Evolutionary conservation across 2,888 invertebrate species (phyloP).

Genomic region (Nasonovia ribisnigri): DNA sequence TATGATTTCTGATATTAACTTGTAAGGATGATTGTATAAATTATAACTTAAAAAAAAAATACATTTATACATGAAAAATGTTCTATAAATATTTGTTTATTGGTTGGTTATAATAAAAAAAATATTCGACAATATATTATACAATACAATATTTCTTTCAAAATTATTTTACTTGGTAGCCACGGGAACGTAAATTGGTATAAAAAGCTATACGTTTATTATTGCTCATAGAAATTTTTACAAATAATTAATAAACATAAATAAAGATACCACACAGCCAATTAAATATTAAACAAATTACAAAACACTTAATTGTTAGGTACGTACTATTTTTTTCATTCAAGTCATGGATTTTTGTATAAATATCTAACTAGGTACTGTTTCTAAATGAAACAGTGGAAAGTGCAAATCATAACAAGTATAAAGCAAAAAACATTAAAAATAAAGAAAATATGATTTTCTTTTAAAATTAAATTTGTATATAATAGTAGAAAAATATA

Average conservation of each 20-base stretch:
- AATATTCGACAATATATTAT: conserved; percentile 61
- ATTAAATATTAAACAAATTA: conserved; percentile 63
- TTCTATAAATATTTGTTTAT: conserved; percentile 65
- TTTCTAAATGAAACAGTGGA: conserved; percentile 42
- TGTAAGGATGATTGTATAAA: not conserved
- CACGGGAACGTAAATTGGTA: conserved; percentile 64
- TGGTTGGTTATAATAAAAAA: conserved; percentile 57
- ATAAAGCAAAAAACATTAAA: conserved; percentile 52
- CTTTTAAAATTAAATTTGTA: conserved; percentile 33
- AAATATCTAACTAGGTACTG: conserved; percentile 53
- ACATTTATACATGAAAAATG: conserved; percentile 45
- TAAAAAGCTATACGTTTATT: conserved; percentile 63
- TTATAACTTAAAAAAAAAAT: conserved; percentile 1
- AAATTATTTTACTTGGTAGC: conserved; percentile 51
- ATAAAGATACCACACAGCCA: conserved; percentile 64
- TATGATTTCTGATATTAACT: not conserved
- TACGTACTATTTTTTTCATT: conserved; percentile 53
- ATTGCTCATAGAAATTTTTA: conserved; percentile 56
- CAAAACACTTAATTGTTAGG: conserved; percentile 62
- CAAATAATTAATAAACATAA: conserved; percentile 59
- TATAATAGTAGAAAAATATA: conserved; percentile 57
- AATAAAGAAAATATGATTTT: conserved; percentile 39
- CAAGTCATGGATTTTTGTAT: conserved; percentile 60
- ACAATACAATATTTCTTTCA: conserved; percentile 55
- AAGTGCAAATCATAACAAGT: conserved; percentile 64